These are phyloP conservation scores for Opisthograptis luteolata DNA, from an alignment of 2,888 invertebrate genomes.

Conservation along the genomic window DNA sequence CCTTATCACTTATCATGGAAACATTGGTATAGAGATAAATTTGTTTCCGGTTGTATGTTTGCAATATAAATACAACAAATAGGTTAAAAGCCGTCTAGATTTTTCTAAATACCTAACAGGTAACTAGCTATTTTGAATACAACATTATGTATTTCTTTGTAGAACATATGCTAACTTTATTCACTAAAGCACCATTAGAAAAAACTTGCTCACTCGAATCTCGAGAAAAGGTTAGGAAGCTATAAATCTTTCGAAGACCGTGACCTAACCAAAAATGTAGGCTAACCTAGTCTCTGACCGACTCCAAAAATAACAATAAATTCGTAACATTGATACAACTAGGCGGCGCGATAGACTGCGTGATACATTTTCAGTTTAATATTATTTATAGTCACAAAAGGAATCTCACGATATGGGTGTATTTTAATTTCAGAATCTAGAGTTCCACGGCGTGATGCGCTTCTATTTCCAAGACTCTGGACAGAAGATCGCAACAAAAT, in stretches of 20 bases:
- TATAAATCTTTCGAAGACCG: neutral
- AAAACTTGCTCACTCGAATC: neutral
- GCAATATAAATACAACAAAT: constrained; percentile 3
- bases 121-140: no score
- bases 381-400: no score
- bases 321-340: no score
- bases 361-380: no score
- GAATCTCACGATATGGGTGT: neutral
- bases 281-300: neutral
- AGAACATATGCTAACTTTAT: no score
- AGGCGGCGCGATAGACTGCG: no score
- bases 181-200: no score
- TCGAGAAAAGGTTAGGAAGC: neutral
- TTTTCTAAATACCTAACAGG: neutral
- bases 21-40: constrained; percentile 38
- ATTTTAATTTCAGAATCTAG: constrained; percentile 90
- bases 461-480: constrained; percentile 99
- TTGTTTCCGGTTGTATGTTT: constrained; percentile 40
- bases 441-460: constrained; percentile 99
- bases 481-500: constrained; percentile 99
- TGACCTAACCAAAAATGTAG: constrained; percentile 3
- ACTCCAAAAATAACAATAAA: constrained; percentile 4
- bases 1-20: constrained; percentile 41
- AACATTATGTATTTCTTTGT: no score
- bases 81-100: neutral